Evolutionary conservation across 1,140 invertebrate genomes (phyloP).

Genomic region (Drosophila teissieri): DNA sequence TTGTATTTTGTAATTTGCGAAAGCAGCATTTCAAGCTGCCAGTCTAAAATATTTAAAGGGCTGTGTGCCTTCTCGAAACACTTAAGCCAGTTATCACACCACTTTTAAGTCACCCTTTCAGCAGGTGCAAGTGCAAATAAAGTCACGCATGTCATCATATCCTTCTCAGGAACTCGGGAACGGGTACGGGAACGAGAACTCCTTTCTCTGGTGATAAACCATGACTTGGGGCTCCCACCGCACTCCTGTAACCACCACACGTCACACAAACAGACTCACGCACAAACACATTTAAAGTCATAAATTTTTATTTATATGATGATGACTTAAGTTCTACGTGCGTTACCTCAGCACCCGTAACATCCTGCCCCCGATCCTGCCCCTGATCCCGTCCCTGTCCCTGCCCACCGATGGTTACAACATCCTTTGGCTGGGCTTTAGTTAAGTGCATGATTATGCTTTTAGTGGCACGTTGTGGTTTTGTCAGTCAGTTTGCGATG

Average conservation of each 20-base stretch:
- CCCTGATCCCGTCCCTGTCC: background rate
- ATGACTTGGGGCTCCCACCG: slow-evolving; percentile 40
- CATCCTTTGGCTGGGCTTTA: slow-evolving; percentile 64
- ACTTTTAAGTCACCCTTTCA: slow-evolving; percentile 22
- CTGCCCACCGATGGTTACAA: slow-evolving; percentile 21
- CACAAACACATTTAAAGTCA: slow-evolving; percentile 68
- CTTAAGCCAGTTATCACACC: background rate
- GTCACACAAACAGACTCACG: slow-evolving; percentile 18
- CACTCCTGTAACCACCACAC: slow-evolving; percentile 38
- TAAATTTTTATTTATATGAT: slow-evolving; percentile 82
- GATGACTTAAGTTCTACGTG: slow-evolving; percentile 81
- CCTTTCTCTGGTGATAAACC: slow-evolving; percentile 27
- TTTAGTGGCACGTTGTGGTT: slow-evolving; percentile 82
- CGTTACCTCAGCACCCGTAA: slow-evolving; percentile 57
- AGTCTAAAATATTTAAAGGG: background rate
- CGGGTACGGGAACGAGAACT: slow-evolving; percentile 1
- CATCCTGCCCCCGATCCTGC: slow-evolving; percentile 18
- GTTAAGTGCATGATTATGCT: slow-evolving; percentile 83
- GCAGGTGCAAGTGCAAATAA: slow-evolving; percentile 52
- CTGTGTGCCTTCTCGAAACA: background rate
- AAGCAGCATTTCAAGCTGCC: too few species aligned
- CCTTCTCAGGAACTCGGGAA: background rate
- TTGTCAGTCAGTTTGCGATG: slow-evolving; percentile 69
- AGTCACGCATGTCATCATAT: slow-evolving; percentile 47
- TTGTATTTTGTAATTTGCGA: too few species aligned